These are phyloP conservation scores for Cryptocheilus praepositus DNA, from an alignment of 2,888 invertebrate species.

Conservation along the genomic window DNA sequence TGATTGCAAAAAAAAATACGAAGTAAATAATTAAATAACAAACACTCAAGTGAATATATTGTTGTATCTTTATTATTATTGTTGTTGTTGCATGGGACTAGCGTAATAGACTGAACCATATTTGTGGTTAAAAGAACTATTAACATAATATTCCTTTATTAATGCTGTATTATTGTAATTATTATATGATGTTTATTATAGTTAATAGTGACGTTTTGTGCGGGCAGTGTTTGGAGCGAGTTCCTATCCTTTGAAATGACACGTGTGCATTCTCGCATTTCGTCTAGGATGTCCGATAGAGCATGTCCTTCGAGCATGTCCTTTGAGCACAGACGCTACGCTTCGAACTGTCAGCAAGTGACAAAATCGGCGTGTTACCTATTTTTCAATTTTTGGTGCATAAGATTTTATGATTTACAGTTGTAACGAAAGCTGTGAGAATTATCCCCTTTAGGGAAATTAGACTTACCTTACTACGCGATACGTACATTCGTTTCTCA, in stretches of 20 bases:
- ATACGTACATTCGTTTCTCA: no score
- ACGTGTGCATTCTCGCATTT: neutral
- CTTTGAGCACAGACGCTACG: no score
- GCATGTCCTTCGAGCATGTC: no score
- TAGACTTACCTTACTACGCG: no score
- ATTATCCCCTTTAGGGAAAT: no score
- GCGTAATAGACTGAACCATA: constrained; percentile 72
- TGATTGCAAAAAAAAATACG: constrained; percentile 46
- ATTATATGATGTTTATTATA: constrained; percentile 70
- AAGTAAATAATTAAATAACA: constrained; percentile 40
- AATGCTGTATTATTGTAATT: constrained; percentile 70
- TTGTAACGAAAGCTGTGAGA: no score
- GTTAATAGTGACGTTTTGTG: constrained; percentile 68
- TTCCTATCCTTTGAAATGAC: constrained; percentile 60
- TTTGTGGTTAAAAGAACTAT: constrained; percentile 68
- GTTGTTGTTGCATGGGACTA: constrained; percentile 73
- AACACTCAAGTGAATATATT: constrained; percentile 68
- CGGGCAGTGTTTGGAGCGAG: constrained; percentile 65
- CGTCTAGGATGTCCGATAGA: neutral
- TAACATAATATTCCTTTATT: constrained; percentile 70
- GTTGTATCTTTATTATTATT: constrained; percentile 72
- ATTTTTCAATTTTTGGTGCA: no score
- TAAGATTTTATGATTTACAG: no score
- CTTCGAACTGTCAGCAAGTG: no score
- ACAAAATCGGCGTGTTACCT: no score